phyloP scores from a whole-genome alignment of 2,113 vertebrate species.

The Gambusia holbrooki region DNA sequence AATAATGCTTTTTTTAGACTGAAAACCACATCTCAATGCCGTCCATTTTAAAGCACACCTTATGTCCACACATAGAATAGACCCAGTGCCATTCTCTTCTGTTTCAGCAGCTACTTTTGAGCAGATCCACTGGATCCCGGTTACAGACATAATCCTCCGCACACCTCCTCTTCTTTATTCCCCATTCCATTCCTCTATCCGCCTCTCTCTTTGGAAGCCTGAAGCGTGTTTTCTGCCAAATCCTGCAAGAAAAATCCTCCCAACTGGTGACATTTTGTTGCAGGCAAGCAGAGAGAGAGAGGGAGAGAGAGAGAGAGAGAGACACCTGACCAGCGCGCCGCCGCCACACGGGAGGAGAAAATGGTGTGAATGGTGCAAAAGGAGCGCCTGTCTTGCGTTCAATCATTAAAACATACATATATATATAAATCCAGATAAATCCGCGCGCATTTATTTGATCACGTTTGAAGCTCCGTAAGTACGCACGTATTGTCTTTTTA shows the following conservation, averaged over 20 bases:
- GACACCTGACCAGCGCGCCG: slow-evolving; percentile 35
- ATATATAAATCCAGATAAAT: background rate
- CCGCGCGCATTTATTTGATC: background rate
- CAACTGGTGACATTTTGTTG: slow-evolving; percentile 55
- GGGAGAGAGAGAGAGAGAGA: slow-evolving; percentile 6
- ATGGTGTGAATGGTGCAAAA: background rate
- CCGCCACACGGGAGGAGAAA: background rate
- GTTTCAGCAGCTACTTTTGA: background rate
- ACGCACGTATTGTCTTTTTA: slow-evolving; percentile 10
- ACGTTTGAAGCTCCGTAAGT: background rate
- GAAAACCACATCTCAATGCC: background rate
- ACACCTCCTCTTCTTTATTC: slow-evolving; percentile 27
- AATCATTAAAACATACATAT: background rate
- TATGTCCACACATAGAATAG: background rate
- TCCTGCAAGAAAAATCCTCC: slow-evolving; percentile 2
- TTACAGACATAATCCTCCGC: slow-evolving; percentile 36
- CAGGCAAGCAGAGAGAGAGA: slow-evolving; percentile 2
- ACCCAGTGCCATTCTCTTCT: background rate
- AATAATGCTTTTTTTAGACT: too few relatives aligned
- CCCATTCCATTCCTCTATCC: background rate
- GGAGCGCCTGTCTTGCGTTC: background rate
- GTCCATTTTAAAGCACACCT: background rate
- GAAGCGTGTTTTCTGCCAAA: slow-evolving; percentile 22
- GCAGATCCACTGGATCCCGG: background rate
- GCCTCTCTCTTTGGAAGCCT: slow-evolving; percentile 24